phyloP scores from a whole-genome alignment of 1,140 invertebrate species.

The Rhagoletis zephyria region DNA sequence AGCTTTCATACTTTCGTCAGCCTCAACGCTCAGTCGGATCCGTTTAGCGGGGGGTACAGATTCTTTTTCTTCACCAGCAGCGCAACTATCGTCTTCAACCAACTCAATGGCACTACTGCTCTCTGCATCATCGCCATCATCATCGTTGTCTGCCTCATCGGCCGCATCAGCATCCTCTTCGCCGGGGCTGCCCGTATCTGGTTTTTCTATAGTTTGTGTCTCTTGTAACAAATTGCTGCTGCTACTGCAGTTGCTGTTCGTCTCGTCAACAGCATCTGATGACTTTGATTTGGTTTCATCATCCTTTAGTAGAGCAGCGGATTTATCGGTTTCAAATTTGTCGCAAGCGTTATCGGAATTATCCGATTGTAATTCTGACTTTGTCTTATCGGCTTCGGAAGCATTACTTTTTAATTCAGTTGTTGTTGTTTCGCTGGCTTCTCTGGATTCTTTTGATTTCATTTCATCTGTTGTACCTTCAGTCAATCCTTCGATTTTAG shows the following conservation, averaged over 20 bases:
- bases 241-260: slow-evolving; percentile 54
- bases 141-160: slow-evolving; percentile 51
- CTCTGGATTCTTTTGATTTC: slow-evolving; percentile 46
- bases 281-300: slow-evolving; percentile 54
- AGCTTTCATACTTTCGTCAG: slow-evolving; percentile 29
- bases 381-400: slow-evolving; percentile 23
- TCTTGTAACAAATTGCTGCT: slow-evolving; percentile 66
- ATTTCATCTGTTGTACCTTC: background rate
- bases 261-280: slow-evolving; percentile 57
- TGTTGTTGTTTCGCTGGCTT: background rate
- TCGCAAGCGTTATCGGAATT: slow-evolving; percentile 71
- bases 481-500: background rate
- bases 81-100: slow-evolving; percentile 32
- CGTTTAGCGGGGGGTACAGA: slow-evolving; percentile 61
- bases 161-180: slow-evolving; percentile 55
- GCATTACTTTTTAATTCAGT: slow-evolving; percentile 25
- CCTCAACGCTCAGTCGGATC: slow-evolving; percentile 61
- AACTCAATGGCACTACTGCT: slow-evolving; percentile 1
- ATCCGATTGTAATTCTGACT: slow-evolving; percentile 60
- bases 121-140: slow-evolving; percentile 54
- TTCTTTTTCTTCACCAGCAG: slow-evolving; percentile 37
- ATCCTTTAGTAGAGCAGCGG: background rate
- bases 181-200: background rate
- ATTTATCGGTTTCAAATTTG: slow-evolving; percentile 62
- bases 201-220: slow-evolving; percentile 28